These are phyloP conservation scores for Artibeus lituratus DNA, from an alignment of 2,797 vertebrate species.

Conservation along the genomic window DNA sequence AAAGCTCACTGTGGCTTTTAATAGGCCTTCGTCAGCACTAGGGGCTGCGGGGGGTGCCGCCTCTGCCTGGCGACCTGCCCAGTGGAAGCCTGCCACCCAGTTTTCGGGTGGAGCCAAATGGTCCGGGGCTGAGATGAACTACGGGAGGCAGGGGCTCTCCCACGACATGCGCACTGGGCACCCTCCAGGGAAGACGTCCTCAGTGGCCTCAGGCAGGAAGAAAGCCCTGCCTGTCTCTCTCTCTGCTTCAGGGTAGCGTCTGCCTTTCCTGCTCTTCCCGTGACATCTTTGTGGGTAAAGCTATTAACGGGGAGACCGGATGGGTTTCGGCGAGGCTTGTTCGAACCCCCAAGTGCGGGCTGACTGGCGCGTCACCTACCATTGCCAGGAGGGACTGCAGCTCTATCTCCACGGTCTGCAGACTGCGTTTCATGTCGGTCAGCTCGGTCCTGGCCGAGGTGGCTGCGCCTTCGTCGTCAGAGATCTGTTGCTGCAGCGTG, in stretches of 20 bases:
- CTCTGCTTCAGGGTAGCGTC: not conserved
- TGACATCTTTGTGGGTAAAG: not conserved
- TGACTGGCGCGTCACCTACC: constrained; percentile 63
- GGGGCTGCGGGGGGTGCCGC: not conserved
- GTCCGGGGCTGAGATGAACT: not conserved
- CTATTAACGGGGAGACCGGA: not conserved
- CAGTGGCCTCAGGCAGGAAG: not conserved
- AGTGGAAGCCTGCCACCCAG: not conserved
- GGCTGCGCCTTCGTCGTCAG: constrained; percentile 56
- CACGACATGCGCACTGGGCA: not conserved
- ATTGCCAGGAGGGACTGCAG: constrained; percentile 78
- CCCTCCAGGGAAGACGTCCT: not conserved
- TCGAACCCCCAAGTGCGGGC: not conserved
- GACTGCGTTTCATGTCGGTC: constrained; percentile 69
- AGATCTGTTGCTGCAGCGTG: constrained; percentile 76
- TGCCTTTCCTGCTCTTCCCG: not conserved
- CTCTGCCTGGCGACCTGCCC: not conserved
- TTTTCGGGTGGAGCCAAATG: not conserved
- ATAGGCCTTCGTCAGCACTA: not conserved
- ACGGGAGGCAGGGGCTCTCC: not conserved
- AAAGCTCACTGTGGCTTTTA: not conserved
- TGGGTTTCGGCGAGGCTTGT: not conserved
- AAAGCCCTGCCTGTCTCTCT: not conserved
- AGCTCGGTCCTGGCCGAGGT: constrained; percentile 76
- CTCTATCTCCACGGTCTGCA: constrained; percentile 80